Conservation (phyloP, 1,140 invertebrate genomes). For the Sarcophaga peregrina region DNA sequence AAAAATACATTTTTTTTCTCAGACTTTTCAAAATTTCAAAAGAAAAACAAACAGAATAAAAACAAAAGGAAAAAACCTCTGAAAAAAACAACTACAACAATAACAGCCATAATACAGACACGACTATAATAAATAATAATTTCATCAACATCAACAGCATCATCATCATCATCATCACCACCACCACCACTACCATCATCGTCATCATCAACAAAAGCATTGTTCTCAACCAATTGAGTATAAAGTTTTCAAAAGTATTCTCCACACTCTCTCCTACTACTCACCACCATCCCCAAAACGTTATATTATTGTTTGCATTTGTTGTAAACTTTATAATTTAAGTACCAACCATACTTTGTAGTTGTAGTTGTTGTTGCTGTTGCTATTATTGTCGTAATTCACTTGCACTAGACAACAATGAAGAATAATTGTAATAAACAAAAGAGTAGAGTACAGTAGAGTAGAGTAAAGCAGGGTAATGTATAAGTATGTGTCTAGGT, state of each 20-base stretch:
- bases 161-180: background rate
- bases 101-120: background rate
- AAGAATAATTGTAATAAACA: background rate
- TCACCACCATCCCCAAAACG: no score
- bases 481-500: no score
- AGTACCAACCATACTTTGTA: background rate
- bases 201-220: background rate
- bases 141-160: background rate
- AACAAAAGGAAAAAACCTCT: background rate
- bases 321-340: background rate
- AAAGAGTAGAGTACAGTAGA: no score
- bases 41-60: background rate
- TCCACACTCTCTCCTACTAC: background rate
- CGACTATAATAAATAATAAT: background rate
- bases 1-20: background rate
- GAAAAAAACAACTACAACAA: background rate
- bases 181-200: background rate
- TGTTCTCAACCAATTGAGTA: slow-evolving; percentile 1
- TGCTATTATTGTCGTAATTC: background rate
- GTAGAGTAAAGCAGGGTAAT: no score
- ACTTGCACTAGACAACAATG: slow-evolving; percentile 12
- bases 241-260: background rate
- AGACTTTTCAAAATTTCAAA: background rate
- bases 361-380: background rate
- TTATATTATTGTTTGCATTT: no score